Conservation (phyloP, 1,140 invertebrate genomes). For the Amphibalanus amphitrite region DNA sequence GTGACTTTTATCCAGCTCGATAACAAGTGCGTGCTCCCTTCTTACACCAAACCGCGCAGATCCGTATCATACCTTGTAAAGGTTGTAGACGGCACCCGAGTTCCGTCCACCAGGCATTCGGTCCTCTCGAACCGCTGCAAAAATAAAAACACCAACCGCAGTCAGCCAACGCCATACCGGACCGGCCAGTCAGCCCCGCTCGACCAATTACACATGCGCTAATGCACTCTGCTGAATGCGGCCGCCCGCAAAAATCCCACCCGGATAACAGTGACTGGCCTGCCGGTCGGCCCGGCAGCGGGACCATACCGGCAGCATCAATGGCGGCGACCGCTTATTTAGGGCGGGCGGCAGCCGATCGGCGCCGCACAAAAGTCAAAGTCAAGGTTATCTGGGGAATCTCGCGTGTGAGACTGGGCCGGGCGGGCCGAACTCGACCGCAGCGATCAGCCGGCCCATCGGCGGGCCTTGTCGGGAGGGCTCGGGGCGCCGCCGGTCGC, state of each 20-base stretch:
- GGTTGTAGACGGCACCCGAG: constrained; percentile 94
- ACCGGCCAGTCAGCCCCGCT: neutral
- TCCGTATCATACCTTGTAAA: constrained; percentile 63
- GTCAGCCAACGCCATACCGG: too few species aligned
- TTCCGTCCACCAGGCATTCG: constrained; percentile 96
- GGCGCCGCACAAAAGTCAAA: neutral
- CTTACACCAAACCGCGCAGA: too few species aligned
- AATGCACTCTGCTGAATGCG: too few species aligned
- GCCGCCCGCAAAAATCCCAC: too few species aligned
- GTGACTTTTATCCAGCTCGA: too few species aligned
- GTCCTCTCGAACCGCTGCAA: constrained; percentile 87
- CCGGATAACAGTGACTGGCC: too few species aligned
- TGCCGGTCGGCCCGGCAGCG: too few species aligned
- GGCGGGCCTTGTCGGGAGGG: neutral
- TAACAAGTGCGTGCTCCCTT: too few species aligned
- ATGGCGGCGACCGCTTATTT: neutral
- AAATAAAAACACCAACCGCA: neutral
- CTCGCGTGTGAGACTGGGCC: neutral
- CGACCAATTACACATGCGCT: neutral
- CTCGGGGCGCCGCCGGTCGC: too few species aligned
- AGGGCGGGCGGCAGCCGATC: neutral
- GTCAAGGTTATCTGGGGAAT: neutral
- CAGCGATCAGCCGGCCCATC: neutral
- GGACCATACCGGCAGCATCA: too few species aligned
- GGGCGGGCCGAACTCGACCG: neutral